Percentiles rank a stretch among this genome's conserved stretches.
Conservation (phyloP, 2,888 invertebrate species). For the Mythimna impura region DNA sequence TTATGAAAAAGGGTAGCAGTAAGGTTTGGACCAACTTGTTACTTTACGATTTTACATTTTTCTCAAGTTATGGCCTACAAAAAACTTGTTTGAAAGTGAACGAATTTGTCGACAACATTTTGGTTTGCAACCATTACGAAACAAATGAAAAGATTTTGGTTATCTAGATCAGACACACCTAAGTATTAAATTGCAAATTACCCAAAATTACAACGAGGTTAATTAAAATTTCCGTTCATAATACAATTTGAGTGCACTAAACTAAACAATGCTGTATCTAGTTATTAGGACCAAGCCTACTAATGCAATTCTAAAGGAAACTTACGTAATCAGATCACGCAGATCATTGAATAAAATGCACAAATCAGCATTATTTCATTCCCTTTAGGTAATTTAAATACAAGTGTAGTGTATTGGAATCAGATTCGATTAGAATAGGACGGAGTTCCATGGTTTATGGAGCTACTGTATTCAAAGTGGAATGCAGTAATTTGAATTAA, state of each 20-base stretch:
- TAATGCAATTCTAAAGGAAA: slow-evolving; percentile 14
- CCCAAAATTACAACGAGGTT: background rate
- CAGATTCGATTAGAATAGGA: slow-evolving; percentile 6
- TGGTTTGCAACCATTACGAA: slow-evolving; percentile 30
- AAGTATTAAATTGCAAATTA: slow-evolving; percentile 4
- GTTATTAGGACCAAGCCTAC: background rate
- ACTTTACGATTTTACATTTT: background rate
- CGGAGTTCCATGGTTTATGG: slow-evolving; percentile 1
- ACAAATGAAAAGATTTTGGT: slow-evolving; percentile 14
- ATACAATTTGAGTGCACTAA: background rate
- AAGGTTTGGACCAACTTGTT: background rate
- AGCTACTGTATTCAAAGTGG: slow-evolving; percentile 10
- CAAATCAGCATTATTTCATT: slow-evolving; percentile 10
- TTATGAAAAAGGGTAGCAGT: no score
- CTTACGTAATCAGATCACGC: slow-evolving; percentile 14
- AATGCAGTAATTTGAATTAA: slow-evolving; percentile 2
- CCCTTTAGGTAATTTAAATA: slow-evolving; percentile 5
- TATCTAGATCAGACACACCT: slow-evolving; percentile 20
- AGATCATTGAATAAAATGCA: slow-evolving; percentile 22
- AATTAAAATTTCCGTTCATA: slow-evolving; percentile 35
- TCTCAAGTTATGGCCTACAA: slow-evolving; percentile 16
- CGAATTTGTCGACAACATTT: slow-evolving; percentile 22
- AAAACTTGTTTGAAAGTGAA: slow-evolving; percentile 41
- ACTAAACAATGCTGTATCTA: slow-evolving; percentile 12
- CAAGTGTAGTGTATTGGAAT: background rate